Percentiles rank a stretch among this genome's conserved stretches.
Conservation (phyloP, 2,888 invertebrate species). For the Chrysotoxum bicinctum region DNA sequence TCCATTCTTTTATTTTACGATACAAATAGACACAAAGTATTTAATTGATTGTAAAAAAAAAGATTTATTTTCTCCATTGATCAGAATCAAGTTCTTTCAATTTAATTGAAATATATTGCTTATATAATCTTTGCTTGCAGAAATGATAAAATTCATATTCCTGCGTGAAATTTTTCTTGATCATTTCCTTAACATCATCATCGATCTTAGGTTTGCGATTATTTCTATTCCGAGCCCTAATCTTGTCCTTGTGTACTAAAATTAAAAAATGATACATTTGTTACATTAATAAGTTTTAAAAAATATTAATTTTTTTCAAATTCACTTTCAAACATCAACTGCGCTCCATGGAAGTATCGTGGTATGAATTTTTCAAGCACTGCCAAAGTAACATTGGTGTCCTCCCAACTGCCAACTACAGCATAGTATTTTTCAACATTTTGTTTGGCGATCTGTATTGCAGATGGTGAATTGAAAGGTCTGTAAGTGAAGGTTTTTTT, state of each 20-base stretch:
- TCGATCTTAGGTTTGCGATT: slow-evolving; percentile 92
- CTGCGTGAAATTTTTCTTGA: slow-evolving; percentile 92
- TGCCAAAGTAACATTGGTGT: slow-evolving; percentile 91
- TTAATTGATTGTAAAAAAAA: not conserved
- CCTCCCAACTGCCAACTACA: slow-evolving; percentile 93
- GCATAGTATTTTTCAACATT: slow-evolving; percentile 93
- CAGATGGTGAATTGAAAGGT: slow-evolving; percentile 91
- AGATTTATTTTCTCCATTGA: not conserved
- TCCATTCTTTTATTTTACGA: too few relatives aligned
- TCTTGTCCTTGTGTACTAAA: slow-evolving; percentile 75
- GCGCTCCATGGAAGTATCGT: slow-evolving; percentile 90
- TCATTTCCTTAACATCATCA: slow-evolving; percentile 90
- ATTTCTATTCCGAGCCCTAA: slow-evolving; percentile 89
- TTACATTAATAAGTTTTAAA: not conserved
- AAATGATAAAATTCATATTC: slow-evolving; percentile 96
- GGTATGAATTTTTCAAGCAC: slow-evolving; percentile 93
- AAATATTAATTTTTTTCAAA: slow-evolving; percentile 37
- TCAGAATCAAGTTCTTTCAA: slow-evolving; percentile 43
- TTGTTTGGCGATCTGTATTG: slow-evolving; percentile 90
- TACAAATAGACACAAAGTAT: not conserved
- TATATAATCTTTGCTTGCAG: slow-evolving; percentile 91
- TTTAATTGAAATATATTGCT: slow-evolving; percentile 83
- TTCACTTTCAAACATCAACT: slow-evolving; percentile 89
- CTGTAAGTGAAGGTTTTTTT: slow-evolving; percentile 82
- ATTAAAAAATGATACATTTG: slow-evolving; percentile 21